Base-by-base conservation (phyloP, 2,888 invertebrate genomes). In the Pilophorus perplexus region DNA sequence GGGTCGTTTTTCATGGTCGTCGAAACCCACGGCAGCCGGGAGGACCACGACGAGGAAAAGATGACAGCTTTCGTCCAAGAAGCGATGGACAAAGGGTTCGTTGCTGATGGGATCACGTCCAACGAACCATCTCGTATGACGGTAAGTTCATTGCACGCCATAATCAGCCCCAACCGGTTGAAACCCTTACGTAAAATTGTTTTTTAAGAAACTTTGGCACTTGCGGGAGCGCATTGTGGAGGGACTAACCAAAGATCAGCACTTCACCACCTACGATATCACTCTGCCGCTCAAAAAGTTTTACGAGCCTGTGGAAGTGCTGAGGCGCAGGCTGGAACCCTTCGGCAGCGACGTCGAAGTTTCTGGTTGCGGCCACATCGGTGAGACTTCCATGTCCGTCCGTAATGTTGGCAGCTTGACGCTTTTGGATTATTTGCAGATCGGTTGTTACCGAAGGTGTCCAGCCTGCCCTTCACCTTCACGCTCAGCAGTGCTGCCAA, bases 181-280 rank as follows among this genome's bases (percentile, higher is more conserved):
- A 14, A 59, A 14, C 23, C 8, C 27, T 66, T n/a, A n/a, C n/a
- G n/a, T n/a, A n/a, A n/a, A n/a, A n/a, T n/a, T n/a, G n/a, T 27
- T 18, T 18, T 18, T 55, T 22, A 75, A 85, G 85, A 81, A 82
- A 48, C 84, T 97, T 65, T 97, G 96, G 96, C 83, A 85, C 66
- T 77, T 96, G 5, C 83, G 97, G 42, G 97, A 97, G 78, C 81
- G 87, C 65, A 87, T 96, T 48, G 84, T 93, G 0, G 88, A 87
- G 68, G 87, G 88, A 0, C 81, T 90, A 12, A 75, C 89, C 67
- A 76, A 79, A 8, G 90, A 91, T 71, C 96, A 96, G 6, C 95
- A 93, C 78, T 86, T 90, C 57, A 96, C 90, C 78, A 97, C 96
- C 76, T 97, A 97, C 76, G 99, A 99, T 77, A 84, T 99, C 3